Evolutionary conservation across 2,113 vertebrate genomes (phyloP), one percentile per base, ranked within the genome.

Genomic region (Gallinago jamesoni): DNA sequence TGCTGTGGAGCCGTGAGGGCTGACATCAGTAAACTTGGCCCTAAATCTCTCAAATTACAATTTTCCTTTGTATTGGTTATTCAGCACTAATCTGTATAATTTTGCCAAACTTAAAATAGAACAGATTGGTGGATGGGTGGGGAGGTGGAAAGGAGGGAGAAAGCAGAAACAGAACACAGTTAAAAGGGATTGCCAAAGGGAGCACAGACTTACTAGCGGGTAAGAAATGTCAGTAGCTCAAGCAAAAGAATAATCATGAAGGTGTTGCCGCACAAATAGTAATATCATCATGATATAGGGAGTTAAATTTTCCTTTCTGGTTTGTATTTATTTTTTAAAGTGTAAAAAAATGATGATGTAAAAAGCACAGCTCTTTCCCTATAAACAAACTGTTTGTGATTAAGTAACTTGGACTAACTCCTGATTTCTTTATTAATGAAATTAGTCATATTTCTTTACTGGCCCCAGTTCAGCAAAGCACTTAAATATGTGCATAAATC

Each of bases 401-500:
- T 91, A 87, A 85, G 62, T 77, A 83, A 93, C 75, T 83, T 85
- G 82, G 81, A 93, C 28, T 89, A 85, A 83, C 28, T 85, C 70
- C 48, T 91, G 9, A 57, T 79, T 93, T 62, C 21, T 91, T 88
- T 88, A 55, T 70, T 93, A 75, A 83, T 76, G 55, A 93, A 78
- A 91, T 85, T 72, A 96, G 63, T 76, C 67, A 64, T 89, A 90
- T 96, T 94, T 83, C 57, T 94, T 85, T 74, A 93, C n/a, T 95
- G 93, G 91, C 53, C 8, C 6, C 1, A 35, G 7, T 88, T 85
- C 92, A 96, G 87, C 55, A 90, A 94, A 93, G 91, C 68, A 90
- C 89, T 95, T 96, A 96, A 87, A 76, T 72, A 75, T 63, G 30
- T 94, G 70, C 41, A 53, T 93, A 96, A 94, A 91, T 96, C 82